Conservation (phyloP, 2,888 invertebrate species). For the Trachelus troglodyta region DNA sequence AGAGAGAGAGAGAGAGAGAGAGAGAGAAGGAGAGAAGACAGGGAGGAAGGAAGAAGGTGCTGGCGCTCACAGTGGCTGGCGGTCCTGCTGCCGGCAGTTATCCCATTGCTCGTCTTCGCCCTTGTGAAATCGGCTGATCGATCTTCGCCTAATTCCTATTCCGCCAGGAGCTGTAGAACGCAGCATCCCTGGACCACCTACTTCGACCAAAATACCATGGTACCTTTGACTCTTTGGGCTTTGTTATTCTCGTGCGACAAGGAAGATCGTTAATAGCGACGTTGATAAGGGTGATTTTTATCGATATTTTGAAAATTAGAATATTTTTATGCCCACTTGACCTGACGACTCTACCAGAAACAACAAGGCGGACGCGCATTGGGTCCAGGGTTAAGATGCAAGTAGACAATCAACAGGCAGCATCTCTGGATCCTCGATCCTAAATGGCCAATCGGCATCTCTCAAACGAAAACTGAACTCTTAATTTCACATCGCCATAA, state of each 20-base stretch:
- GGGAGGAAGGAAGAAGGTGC: constrained; percentile 25
- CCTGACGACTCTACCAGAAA: neutral
- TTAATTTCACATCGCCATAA: constrained; percentile 66
- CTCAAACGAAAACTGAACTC: constrained; percentile 60
- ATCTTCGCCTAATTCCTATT: neutral
- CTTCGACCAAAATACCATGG: neutral
- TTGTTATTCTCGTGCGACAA: neutral
- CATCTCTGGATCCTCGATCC: neutral
- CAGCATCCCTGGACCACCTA: neutral
- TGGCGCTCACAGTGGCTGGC: constrained; percentile 7
- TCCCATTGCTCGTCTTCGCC: neutral
- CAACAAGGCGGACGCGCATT: neutral
- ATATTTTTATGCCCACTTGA: neutral
- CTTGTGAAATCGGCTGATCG: neutral
- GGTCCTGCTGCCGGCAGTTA: constrained; percentile 13
- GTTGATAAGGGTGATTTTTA: neutral
- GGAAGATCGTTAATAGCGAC: neutral
- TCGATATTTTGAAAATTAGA: neutral
- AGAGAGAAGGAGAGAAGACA: neutral
- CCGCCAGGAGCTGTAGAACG: neutral
- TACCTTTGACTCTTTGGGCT: neutral
- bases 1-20: constrained; percentile 17
- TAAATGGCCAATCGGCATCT: constrained; percentile 38
- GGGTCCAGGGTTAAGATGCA: neutral
- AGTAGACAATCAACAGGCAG: neutral